These are phyloP conservation scores for Boloria selene DNA, from an alignment of 2,888 invertebrate genomes.

Conservation along the genomic window DNA sequence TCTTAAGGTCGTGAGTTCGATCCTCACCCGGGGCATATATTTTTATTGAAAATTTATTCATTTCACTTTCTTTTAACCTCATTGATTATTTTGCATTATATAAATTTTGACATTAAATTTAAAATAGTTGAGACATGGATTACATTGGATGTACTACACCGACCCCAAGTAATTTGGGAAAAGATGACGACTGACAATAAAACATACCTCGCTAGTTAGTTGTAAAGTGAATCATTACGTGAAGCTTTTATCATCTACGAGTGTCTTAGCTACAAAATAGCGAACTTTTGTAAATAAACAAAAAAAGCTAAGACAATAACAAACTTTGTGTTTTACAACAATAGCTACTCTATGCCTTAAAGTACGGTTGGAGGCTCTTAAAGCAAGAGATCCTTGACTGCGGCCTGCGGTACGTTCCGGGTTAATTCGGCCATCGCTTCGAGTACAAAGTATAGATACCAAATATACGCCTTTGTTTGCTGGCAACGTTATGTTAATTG, in stretches of 20 bases:
- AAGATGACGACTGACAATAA: no score
- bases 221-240: no score
- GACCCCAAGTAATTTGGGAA: no score
- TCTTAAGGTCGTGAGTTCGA: slow-evolving; percentile 98
- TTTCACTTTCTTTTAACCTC: not conserved
- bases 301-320: no score
- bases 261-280: no score
- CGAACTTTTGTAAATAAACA: not conserved
- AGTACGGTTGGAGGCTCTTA: slow-evolving; percentile 43
- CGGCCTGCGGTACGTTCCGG: slow-evolving; percentile 44
- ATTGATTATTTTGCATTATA: not conserved
- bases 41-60: slow-evolving; percentile 13
- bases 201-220: no score
- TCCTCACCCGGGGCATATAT: slow-evolving; percentile 89
- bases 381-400: slow-evolving; percentile 44
- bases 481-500: slow-evolving; percentile 23
- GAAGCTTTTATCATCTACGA: no score
- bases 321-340: slow-evolving; percentile 3
- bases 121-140: no score
- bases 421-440: slow-evolving; percentile 48
- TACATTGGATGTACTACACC: no score
- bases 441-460: slow-evolving; percentile 37
- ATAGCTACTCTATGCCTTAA: slow-evolving; percentile 35
- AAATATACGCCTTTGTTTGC: slow-evolving; percentile 38
- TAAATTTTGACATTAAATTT: not conserved